phyloP scores from a whole-genome alignment of 2,113 vertebrate genomes.

The Morone chrysops region DNA sequence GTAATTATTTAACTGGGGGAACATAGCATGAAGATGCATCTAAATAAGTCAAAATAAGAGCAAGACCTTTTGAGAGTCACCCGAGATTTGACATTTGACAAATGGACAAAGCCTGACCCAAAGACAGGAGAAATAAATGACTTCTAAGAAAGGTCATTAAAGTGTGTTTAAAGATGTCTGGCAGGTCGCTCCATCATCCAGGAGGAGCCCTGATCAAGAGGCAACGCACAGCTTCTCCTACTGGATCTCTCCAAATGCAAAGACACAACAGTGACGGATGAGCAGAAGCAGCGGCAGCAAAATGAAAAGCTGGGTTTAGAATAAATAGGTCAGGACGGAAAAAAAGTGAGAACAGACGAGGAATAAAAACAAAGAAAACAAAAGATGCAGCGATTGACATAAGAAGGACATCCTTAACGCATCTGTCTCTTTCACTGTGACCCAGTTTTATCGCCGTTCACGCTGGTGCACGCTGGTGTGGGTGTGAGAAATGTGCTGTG shows the following conservation, averaged over 20 bases:
- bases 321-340: slow-evolving; percentile 9
- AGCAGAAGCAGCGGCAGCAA: neutral
- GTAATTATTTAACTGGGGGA: too few species aligned
- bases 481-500: neutral
- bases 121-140: neutral
- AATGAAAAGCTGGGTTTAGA: neutral
- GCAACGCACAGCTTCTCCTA: neutral
- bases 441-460: neutral
- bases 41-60: too few species aligned
- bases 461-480: too few species aligned
- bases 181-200: neutral
- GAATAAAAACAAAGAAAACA: neutral
- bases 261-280: neutral
- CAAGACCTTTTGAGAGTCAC: neutral
- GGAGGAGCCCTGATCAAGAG: neutral
- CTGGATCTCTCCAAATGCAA: neutral
- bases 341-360: neutral
- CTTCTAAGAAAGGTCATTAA: neutral
- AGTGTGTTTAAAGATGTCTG: neutral
- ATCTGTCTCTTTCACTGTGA: slow-evolving; percentile 22
- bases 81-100: neutral
- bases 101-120: neutral
- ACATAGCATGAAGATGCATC: too few species aligned
- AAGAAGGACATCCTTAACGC: neutral
- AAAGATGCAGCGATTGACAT: neutral